A percentile compares a stretch with the other conserved stretches of the same genome.
phyloP scores from a whole-genome alignment of 1,140 invertebrate species.

The Sesamia nonagrioides region DNA sequence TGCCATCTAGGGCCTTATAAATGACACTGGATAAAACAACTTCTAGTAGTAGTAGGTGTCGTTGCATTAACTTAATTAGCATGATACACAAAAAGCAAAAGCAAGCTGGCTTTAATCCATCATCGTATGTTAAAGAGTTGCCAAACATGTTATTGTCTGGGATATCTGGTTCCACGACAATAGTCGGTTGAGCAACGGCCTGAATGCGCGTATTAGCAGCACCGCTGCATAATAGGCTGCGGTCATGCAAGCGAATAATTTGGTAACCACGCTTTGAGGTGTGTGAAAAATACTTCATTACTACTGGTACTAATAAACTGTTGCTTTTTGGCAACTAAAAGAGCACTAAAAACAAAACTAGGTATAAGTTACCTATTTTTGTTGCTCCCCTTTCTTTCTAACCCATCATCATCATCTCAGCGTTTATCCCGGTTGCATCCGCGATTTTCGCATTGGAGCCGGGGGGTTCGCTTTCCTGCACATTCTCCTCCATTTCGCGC shows the following conservation, averaged over 20 bases:
- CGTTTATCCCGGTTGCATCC: too few species aligned
- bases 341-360: too few species aligned
- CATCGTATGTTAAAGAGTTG: constrained; percentile 27
- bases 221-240: constrained; percentile 37
- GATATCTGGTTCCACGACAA: constrained; percentile 44
- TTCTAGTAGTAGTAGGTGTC: not conserved
- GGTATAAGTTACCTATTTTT: too few species aligned
- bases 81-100: constrained; percentile 5
- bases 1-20: not conserved
- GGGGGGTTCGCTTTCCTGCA: too few species aligned
- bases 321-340: too few species aligned
- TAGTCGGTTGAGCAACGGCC: constrained; percentile 52
- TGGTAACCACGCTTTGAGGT: constrained; percentile 30
- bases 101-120: not conserved
- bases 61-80: not conserved
- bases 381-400: too few species aligned
- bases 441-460: too few species aligned
- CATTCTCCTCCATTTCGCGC: too few species aligned
- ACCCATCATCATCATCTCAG: too few species aligned
- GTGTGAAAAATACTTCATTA: constrained; percentile 46
- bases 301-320: too few species aligned
- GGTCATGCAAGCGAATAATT: constrained; percentile 54
- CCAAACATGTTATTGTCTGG: constrained; percentile 51
- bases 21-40: not conserved
- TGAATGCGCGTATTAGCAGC: constrained; percentile 38